Evolutionary conservation across 2,113 vertebrate genomes (phyloP), one percentile per base, ranked within the genome.

Genomic region (Perca schrenkii): DNA sequence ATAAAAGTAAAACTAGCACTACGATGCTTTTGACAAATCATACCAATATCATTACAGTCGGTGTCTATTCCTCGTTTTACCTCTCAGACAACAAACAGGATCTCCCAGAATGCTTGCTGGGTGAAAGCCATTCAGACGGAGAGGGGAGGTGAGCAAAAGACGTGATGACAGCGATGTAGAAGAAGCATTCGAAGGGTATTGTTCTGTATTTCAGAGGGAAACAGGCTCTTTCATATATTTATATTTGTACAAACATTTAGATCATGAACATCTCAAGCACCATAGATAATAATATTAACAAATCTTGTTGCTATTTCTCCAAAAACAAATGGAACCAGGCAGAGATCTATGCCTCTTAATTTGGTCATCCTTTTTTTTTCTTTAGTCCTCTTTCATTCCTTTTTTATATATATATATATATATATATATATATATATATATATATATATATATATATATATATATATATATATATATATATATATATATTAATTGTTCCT

Each of bases 251-350:
- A 94, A 93, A 95, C 94, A 95, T 93, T 94, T 92, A 94, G 89
- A 94, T 95, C 91, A 93, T 93, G 94, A 94, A 92, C 94, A 91
- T 95, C 91, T 95, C 92, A 89, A 96, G 96, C 94, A 95, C 95
- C 96, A 93, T 91, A 92, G 87, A 95, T 92, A 89, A 88, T 86
- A 88, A 90, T 91, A 86, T 94, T 87, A 94, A 93, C 86, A 92
- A 84, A 89, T 88, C 81, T 91, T 91, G 87, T 80, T 80, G 69
- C 73, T 87, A 79, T 89, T 91, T 85, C 85, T 83, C 82, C 89
- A 83, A 90, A 85, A 85, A 69, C 40, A 75, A 90, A 90, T 91
- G 94, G 92, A 95, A 94, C 94, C 95, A 95, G 94, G 93, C 94
- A 94, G 95, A 96, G 92, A 84, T 80, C 65, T 58, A 70, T 72